Evolutionary conservation across 2,888 invertebrate species (phyloP).

Genomic region (Imbricaverruca yamaguchii): DNA sequence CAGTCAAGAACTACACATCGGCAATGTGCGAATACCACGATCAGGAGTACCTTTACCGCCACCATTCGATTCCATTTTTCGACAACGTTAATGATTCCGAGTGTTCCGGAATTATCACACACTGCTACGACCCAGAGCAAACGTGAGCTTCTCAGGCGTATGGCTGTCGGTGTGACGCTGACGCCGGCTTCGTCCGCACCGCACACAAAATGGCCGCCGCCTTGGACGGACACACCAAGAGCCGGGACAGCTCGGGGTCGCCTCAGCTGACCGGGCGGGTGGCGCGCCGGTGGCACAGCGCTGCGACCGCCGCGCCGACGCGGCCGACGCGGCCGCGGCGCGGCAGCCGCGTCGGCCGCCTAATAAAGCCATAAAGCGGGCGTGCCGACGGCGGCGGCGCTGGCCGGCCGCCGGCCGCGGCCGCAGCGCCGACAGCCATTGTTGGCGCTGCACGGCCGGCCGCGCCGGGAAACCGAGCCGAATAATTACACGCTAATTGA

Average conservation of each 20-base stretch:
- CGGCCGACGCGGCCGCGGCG: background rate
- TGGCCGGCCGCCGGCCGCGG: background rate
- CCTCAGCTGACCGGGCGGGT: too few relatives aligned
- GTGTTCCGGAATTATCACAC: too few relatives aligned
- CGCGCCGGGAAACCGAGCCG: constrained; percentile 10
- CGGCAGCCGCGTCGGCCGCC: background rate
- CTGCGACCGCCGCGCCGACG: background rate
- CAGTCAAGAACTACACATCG: too few relatives aligned
- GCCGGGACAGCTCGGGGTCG: background rate
- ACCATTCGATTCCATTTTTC: too few relatives aligned
- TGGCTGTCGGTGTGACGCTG: too few relatives aligned
- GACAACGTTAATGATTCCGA: too few relatives aligned
- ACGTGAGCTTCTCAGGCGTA: too few relatives aligned
- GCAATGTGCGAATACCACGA: too few relatives aligned
- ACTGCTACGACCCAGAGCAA: too few relatives aligned
- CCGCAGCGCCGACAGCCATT: background rate
- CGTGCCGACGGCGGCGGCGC: background rate
- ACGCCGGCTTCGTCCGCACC: background rate
- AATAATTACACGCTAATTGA: constrained; percentile 19
- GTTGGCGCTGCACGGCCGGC: constrained; percentile 1
- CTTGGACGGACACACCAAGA: background rate
- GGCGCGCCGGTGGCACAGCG: background rate
- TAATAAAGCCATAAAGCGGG: constrained; percentile 19
- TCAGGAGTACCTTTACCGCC: too few relatives aligned
- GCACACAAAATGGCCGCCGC: background rate